Base-by-base conservation (phyloP, 2,113 vertebrate genomes). In the Hippocampus barbouri region DNA sequence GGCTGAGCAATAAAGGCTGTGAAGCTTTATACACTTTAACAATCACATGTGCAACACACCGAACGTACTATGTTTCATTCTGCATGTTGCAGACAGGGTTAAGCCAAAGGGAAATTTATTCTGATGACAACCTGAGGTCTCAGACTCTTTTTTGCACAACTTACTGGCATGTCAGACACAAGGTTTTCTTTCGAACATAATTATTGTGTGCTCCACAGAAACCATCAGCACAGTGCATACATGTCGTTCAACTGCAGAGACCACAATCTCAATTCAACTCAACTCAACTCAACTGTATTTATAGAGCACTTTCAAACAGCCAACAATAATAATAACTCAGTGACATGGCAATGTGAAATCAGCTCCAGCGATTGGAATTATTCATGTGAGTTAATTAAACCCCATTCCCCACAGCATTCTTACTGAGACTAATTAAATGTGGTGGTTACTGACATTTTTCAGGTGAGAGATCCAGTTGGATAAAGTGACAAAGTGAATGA, bases 371-470 rank as follows among this genome's bases (percentile, higher is more conserved):
- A 64, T 56, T 76, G 71, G 57, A 76, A 83, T 83, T 77, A 79
- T 77, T 84, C 21, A 61, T 73, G 66, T 21, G 34, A 81, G 74
- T 79, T 88, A 86, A 89, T 88, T 86, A 84, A 81, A 83, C 66
- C 71, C 63, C 68, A 82, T 78, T 80, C 77, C 78, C 79, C 45
- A 27, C 45, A 68, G 75, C 65, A 72, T 79, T 81, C 70, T 63
- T 76, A 66, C 74, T 81, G 57, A 71, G 83, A 79, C 69, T 82
- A 80, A 90, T 89, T 85, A 81, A 82, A 86, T 73, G 66, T 63
- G 72, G 73, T 70, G 49, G 70, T 75, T 80, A 79, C 66, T 76
- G 75, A 77, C 69, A 81, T 83, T 84, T 81, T 79, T 76, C 69
- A 75, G 76, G 74, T 75, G 64, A 70, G 66, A 79, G 72, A 81